These are phyloP conservation scores for Carassius carassius DNA, from an alignment of 2,113 vertebrate genomes.

Conservation along the genomic window DNA sequence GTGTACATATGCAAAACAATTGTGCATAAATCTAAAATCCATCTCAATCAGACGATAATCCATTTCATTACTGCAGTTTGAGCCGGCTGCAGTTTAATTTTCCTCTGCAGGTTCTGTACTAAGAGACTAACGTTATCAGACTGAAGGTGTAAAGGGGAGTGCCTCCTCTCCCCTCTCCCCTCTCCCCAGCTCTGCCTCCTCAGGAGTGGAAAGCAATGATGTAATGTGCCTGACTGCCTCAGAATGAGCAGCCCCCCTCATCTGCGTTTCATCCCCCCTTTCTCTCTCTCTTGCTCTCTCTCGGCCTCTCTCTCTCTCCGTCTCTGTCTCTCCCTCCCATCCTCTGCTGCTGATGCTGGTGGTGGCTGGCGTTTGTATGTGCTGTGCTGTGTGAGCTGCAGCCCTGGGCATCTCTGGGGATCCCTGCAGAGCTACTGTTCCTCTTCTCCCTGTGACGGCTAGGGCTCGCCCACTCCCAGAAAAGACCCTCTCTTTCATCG, in stretches of 20 bases:
- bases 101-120: constrained; percentile 37
- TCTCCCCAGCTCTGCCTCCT: constrained; percentile 66
- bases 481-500: constrained; percentile 63
- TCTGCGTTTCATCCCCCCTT: constrained; percentile 49
- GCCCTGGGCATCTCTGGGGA: constrained; percentile 72
- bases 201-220: constrained; percentile 73
- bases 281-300: constrained; percentile 34
- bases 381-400: constrained; percentile 68
- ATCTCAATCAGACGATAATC: background rate
- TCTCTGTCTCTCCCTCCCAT: constrained; percentile 61
- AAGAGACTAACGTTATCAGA: constrained; percentile 10
- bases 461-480: constrained; percentile 51
- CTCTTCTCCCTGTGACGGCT: constrained; percentile 62
- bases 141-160: constrained; percentile 49
- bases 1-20: background rate
- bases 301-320: constrained; percentile 36
- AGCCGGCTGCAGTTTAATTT: background rate
- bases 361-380: constrained; percentile 60
- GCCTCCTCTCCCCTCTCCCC: constrained; percentile 15
- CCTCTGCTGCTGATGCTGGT: constrained; percentile 64
- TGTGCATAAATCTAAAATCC: background rate
- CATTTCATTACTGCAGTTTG: background rate
- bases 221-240: constrained; percentile 76
- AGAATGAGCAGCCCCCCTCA: constrained; percentile 73
- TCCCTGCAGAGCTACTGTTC: constrained; percentile 67